These are phyloP conservation scores for Manis crassicaudata DNA, from an alignment of 2,797 vertebrate species.

Conservation along the genomic window DNA sequence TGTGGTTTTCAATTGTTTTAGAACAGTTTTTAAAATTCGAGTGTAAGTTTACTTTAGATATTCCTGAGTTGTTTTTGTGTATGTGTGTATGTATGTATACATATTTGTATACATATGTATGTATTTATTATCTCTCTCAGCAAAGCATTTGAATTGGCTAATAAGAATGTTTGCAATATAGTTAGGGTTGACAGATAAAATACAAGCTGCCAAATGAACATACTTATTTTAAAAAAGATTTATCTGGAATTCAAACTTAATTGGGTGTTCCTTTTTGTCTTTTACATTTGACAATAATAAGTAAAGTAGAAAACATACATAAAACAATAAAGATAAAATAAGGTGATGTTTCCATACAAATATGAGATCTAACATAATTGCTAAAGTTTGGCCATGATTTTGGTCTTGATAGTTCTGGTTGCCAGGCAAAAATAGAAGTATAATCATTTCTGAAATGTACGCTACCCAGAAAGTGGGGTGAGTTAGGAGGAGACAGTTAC, in stretches of 20 bases:
- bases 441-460: background rate
- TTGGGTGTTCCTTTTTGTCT: background rate
- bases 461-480: background rate
- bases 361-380: background rate
- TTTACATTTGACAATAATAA: background rate
- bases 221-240: background rate
- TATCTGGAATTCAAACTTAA: background rate
- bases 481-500: background rate
- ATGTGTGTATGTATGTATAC: background rate
- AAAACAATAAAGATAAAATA: background rate
- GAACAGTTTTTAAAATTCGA: conserved; percentile 33
- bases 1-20: conserved; percentile 9
- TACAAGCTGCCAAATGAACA: background rate
- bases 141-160: background rate
- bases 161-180: background rate
- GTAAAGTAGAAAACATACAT: background rate
- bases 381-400: background rate
- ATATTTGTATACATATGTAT: background rate
- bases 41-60: background rate
- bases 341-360: background rate
- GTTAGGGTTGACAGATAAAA: background rate
- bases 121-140: background rate
- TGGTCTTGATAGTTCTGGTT: background rate
- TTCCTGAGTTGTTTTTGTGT: background rate
- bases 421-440: background rate